phyloP scores from a whole-genome alignment of 2,888 invertebrate genomes.

The Leptinotarsa tumamoca region DNA sequence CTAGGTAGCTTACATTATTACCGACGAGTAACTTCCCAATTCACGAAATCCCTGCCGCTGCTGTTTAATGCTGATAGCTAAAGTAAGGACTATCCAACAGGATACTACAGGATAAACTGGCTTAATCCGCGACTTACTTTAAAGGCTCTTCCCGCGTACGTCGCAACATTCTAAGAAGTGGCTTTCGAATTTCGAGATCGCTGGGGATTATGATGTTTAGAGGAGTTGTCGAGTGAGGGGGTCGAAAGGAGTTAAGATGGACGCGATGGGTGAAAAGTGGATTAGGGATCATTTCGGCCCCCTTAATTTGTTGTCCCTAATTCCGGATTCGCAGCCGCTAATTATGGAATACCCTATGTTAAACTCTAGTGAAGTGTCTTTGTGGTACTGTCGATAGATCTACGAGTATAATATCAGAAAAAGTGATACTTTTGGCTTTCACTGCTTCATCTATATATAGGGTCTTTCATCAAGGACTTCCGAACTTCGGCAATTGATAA shows the following conservation, averaged over 20 bases:
- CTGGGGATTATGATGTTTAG: conserved; percentile 39
- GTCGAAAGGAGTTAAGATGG: conserved; percentile 11
- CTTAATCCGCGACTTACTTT: conserved; percentile 52
- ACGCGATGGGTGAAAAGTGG: conserved; percentile 22
- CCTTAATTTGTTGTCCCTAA: background rate
- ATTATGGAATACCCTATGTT: background rate
- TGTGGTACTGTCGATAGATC: too few relatives aligned
- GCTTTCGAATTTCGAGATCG: conserved; percentile 41
- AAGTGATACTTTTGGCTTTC: too few relatives aligned
- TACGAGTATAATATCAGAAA: too few relatives aligned
- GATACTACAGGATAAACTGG: conserved; percentile 54
- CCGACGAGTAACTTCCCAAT: conserved; percentile 47
- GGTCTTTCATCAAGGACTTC: too few relatives aligned
- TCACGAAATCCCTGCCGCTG: conserved; percentile 56
- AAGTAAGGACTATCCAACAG: conserved; percentile 59
- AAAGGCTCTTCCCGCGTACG: conserved; percentile 45
- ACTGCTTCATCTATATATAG: too few relatives aligned
- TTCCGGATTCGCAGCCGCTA: background rate
- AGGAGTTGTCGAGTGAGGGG: conserved; percentile 26
- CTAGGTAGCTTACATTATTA: conserved; percentile 51
- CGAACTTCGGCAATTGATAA: too few relatives aligned
- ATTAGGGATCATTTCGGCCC: conserved; percentile 9
- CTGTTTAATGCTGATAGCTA: conserved; percentile 62
- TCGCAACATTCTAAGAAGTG: conserved; percentile 46
- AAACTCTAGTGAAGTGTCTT: too few relatives aligned